phyloP scores from a whole-genome alignment of 2,113 vertebrate genomes.

The Equus quagga region DNA sequence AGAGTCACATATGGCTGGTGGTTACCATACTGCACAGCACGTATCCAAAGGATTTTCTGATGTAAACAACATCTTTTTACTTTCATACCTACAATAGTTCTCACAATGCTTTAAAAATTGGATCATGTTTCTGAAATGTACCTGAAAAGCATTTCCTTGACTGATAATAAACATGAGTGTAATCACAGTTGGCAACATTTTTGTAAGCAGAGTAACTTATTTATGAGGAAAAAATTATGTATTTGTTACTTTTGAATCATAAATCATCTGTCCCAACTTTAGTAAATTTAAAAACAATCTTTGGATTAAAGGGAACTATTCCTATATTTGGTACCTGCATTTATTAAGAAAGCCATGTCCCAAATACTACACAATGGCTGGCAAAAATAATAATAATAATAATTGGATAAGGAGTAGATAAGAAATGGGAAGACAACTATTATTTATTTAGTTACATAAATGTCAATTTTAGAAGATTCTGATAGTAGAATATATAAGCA shows the following conservation, averaged over 20 bases:
- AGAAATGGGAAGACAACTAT: not conserved
- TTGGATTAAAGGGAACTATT: slow-evolving; percentile 32
- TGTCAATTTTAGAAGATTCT: not conserved
- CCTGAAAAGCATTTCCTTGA: slow-evolving; percentile 10
- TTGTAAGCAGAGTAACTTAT: slow-evolving; percentile 30
- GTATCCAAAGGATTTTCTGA: slow-evolving; percentile 7
- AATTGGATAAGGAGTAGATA: not conserved
- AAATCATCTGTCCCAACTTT: not conserved
- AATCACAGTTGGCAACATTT: slow-evolving; percentile 10
- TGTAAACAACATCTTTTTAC: not conserved
- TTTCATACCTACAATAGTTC: not conserved
- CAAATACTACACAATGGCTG: not conserved
- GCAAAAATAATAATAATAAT: not conserved
- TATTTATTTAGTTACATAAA: not conserved
- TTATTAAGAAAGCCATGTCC: slow-evolving; percentile 35
- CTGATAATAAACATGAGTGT: not conserved
- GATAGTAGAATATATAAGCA: not conserved
- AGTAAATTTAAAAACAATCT: slow-evolving; percentile 53
- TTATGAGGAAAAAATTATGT: not conserved
- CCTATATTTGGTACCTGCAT: slow-evolving; percentile 23
- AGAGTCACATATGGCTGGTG: not conserved
- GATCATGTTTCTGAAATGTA: slow-evolving; percentile 7
- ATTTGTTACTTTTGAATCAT: slow-evolving; percentile 34
- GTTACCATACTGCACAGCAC: not conserved
- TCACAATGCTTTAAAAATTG: slow-evolving; percentile 29